Percentiles rank a stretch among this genome's conserved stretches.
Evolutionary conservation across 37 sponge, comb jelly and placozoan species (phyloP).

Genomic region (Hormiphora californensis): DNA sequence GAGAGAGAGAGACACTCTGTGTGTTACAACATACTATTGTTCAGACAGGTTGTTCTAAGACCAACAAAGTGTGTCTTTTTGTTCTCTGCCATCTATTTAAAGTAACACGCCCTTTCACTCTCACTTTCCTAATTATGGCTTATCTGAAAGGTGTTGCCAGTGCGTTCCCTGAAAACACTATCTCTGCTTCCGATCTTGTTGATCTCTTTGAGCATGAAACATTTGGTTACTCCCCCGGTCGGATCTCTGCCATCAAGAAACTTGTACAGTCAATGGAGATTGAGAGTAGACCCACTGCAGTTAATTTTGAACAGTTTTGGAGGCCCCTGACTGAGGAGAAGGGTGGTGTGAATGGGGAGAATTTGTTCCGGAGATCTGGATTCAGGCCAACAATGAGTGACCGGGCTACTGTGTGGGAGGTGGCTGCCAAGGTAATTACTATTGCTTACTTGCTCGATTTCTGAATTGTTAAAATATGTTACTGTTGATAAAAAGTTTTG

Average conservation of each 20-base stretch:
- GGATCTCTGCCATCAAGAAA: background rate
- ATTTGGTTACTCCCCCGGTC: background rate
- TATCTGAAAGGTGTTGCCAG: background rate
- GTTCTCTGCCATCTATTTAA: too few relatives aligned
- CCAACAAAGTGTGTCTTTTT: too few relatives aligned
- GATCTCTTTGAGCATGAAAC: background rate
- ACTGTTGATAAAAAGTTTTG: too few relatives aligned
- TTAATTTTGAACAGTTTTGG: slow-evolving; percentile 36
- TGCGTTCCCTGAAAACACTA: background rate
- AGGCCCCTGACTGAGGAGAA: background rate
- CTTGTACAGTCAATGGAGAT: background rate
- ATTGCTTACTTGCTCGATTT: background rate
- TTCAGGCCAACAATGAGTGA: background rate
- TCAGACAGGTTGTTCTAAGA: too few relatives aligned
- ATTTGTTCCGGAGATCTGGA: background rate
- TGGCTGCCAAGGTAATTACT: background rate
- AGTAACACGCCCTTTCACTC: too few relatives aligned
- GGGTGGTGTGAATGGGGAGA: background rate
- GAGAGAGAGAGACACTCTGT: background rate
- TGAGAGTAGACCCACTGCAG: background rate
- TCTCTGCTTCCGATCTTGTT: background rate
- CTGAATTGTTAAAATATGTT: background rate
- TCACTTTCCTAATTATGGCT: too few relatives aligned
- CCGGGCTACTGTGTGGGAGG: background rate
- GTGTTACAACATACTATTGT: background rate